Conservation (phyloP, 2,797 vertebrate genomes). For the Sebastes baramenuke region DNA sequence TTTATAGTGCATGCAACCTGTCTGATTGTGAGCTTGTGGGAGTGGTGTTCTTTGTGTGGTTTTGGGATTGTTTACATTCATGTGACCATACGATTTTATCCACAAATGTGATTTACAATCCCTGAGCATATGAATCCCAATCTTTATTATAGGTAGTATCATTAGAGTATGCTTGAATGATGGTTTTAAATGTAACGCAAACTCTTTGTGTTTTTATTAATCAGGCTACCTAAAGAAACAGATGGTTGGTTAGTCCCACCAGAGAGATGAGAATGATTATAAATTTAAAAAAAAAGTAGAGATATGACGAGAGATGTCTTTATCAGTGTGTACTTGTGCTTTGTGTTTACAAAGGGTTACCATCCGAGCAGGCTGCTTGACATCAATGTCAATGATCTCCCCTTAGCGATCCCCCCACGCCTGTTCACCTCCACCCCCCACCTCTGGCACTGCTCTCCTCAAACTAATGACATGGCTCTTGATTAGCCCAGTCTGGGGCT, state of each 20-base stretch:
- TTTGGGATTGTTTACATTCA: conserved; percentile 52
- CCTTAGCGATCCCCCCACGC: conserved; percentile 29
- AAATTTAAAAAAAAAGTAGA: neutral
- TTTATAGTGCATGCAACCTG: neutral
- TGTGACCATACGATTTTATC: neutral
- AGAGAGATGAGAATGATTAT: neutral
- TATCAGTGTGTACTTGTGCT: neutral
- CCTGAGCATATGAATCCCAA: neutral
- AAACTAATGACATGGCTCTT: conserved; percentile 72
- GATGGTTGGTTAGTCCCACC: neutral
- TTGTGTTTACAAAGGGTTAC: conserved; percentile 58
- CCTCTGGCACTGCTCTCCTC: conserved; percentile 23
- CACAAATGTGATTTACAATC: neutral
- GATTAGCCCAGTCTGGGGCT: conserved; percentile 67
- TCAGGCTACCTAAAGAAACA: neutral
- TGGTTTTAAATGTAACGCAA: neutral
- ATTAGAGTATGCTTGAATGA: neutral
- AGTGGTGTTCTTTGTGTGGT: conserved; percentile 61
- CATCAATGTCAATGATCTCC: conserved; percentile 63
- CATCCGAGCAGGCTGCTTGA: conserved; percentile 62
- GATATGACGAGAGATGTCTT: neutral
- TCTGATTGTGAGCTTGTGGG: conserved; percentile 21
- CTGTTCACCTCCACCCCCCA: conserved; percentile 37
- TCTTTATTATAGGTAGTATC: neutral
- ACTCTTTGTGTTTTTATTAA: neutral